Evolutionary conservation across 1,140 invertebrate genomes (phyloP).

Genomic region (Adelges cooleyi): DNA sequence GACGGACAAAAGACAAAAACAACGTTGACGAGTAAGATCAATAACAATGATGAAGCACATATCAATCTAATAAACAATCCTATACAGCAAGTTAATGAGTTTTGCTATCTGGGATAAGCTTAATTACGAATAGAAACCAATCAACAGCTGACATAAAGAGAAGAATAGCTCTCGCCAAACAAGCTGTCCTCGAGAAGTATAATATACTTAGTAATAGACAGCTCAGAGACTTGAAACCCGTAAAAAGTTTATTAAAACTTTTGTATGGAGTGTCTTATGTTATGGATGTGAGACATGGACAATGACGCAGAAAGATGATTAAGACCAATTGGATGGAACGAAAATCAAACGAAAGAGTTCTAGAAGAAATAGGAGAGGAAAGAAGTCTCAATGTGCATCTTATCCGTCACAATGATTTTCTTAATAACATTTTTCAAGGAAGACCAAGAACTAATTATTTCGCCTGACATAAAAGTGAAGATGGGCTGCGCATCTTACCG

Average conservation of each 20-base stretch:
- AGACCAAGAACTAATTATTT: background rate
- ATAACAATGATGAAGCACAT: background rate
- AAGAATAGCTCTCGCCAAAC: too few species aligned
- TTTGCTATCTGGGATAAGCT: background rate
- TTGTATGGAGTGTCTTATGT: too few species aligned
- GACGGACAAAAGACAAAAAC: background rate
- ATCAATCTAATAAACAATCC: background rate
- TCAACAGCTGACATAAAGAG: too few species aligned
- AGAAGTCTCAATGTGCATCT: background rate
- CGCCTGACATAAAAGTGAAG: background rate
- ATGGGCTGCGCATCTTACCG: too few species aligned
- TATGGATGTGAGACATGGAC: too few species aligned
- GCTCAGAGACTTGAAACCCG: background rate
- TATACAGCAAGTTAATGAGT: too few species aligned
- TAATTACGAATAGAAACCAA: too few species aligned
- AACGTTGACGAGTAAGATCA: background rate
- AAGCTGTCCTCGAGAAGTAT: background rate
- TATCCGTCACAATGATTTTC: too few species aligned
- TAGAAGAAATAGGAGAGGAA: background rate
- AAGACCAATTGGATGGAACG: too few species aligned
- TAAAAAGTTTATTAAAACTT: too few species aligned
- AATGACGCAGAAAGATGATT: too few species aligned
- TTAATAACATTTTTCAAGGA: background rate
- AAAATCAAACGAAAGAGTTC: background rate
- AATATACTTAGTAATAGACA: background rate